Evolutionary conservation across 2,888 invertebrate genomes (phyloP), one percentile per base, ranked within the genome.

Genomic region (Melanostoma mellinum): DNA sequence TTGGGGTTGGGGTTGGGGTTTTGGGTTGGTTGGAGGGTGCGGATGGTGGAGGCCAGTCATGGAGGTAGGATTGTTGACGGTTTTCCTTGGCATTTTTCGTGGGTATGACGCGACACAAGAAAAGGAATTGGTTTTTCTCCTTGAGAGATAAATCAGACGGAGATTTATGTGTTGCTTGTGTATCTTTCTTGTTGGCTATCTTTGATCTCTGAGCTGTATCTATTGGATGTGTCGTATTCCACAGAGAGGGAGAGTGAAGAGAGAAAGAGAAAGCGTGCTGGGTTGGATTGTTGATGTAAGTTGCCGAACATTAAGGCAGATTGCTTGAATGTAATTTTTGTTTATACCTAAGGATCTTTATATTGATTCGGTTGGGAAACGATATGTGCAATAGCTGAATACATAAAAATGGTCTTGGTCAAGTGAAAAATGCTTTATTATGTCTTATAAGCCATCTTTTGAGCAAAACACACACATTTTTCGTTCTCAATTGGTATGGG

Each of bases 131-230:
- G 78, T 36, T 77, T 82, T 78, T 82, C 82, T 78, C 69, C 75
- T 81, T 81, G 77, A 81, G 63, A 86, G 75, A 86, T 86, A 85
- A 86, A 86, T 86, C 86, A 86, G 81, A 86, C 78, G 75, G 80
- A 86, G 86, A 86, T 86, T 86, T 86, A 86, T 86, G 86, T 86
- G 78, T 72, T 85, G 86, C 85, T 63, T 81, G 84, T 86, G 82
- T 82, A 82, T 82, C 77, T 82, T 73, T 82, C 73, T 56, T 78
- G 73, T 58, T 63, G 68, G 78, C 68, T 82, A 82, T 82, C 82
- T 77, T 4, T 6, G 69, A 82, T 82, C 78, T 68, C 50, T 63
- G 46, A 65, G 77, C 77, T 65, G 63, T 82, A 82, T 82, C 69
- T 78, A 56, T 77, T 42, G 40, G 77, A 77, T 50, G 42, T 50